phyloP scores from a whole-genome alignment of 2,113 vertebrate species.

The Chauna torquata region DNA sequence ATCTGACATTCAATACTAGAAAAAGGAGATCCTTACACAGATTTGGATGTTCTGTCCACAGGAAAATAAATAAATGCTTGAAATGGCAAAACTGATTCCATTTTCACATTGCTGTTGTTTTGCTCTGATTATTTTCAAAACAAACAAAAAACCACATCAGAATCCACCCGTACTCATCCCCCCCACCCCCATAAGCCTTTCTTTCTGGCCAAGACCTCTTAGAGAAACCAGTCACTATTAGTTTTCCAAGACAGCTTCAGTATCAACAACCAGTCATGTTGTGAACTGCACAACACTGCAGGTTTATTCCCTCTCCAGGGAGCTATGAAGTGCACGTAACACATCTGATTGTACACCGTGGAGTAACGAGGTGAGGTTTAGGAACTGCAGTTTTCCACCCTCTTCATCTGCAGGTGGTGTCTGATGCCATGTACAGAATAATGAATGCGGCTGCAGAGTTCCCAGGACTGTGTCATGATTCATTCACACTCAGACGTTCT shows the following conservation, averaged over 20 bases:
- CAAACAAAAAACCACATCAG: neutral
- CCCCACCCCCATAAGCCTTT: neutral
- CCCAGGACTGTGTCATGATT: neutral
- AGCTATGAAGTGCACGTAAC: neutral
- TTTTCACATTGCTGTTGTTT: neutral
- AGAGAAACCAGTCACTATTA: neutral
- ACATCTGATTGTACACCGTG: neutral
- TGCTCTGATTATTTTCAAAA: neutral
- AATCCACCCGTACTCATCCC: neutral
- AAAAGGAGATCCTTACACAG: neutral
- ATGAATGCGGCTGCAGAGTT: slow-evolving; percentile 6
- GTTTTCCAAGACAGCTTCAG: neutral
- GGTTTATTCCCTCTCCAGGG: neutral
- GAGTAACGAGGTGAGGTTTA: neutral
- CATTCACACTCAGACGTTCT: slow-evolving; percentile 53
- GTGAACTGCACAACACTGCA: neutral
- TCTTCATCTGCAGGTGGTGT: slow-evolving; percentile 5
- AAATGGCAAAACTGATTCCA: neutral
- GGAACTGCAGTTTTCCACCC: neutral
- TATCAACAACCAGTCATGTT: neutral
- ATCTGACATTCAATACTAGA: neutral
- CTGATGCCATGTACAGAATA: slow-evolving; percentile 30
- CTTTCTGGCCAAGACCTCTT: neutral
- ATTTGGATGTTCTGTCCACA: neutral
- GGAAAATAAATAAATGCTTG: neutral